These are phyloP conservation scores for rat (Rattus norvegicus) DNA, from an alignment of 2,113 vertebrate genomes.

Conservation along the genomic window DNA sequence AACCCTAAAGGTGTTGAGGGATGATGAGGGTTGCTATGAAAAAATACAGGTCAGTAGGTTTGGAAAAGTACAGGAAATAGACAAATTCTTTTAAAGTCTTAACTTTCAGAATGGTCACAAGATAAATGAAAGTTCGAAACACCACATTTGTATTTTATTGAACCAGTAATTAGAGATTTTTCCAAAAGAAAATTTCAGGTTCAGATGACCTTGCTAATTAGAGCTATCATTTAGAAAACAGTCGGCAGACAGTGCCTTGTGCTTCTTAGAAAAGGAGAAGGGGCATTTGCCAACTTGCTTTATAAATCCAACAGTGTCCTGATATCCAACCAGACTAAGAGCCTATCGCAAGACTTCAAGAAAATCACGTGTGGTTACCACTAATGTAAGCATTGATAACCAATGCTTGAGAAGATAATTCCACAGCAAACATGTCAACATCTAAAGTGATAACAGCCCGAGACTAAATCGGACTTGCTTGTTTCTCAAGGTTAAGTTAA, in stretches of 20 bases:
- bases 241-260: neutral
- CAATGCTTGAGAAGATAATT: slow-evolving; percentile 32
- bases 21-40: neutral
- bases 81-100: neutral
- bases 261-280: slow-evolving; percentile 13
- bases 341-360: neutral
- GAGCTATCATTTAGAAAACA: neutral
- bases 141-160: neutral
- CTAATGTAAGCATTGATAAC: neutral
- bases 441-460: neutral
- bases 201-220: neutral
- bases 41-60: neutral
- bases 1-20: neutral
- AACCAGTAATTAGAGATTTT: neutral
- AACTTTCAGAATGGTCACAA: neutral
- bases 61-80: neutral
- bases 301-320: neutral
- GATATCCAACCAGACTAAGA: slow-evolving; percentile 3
- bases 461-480: slow-evolving; percentile 15
- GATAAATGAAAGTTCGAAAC: neutral
- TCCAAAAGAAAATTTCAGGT: neutral
- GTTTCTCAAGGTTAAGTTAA: slow-evolving; percentile 36
- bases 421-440: neutral
- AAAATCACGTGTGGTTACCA: slow-evolving; percentile 2
- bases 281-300: neutral